Percentiles rank a stretch among this genome's conserved stretches.
phyloP scores from a whole-genome alignment of 2,113 vertebrate genomes.

The Argyrosomus japonicus region DNA sequence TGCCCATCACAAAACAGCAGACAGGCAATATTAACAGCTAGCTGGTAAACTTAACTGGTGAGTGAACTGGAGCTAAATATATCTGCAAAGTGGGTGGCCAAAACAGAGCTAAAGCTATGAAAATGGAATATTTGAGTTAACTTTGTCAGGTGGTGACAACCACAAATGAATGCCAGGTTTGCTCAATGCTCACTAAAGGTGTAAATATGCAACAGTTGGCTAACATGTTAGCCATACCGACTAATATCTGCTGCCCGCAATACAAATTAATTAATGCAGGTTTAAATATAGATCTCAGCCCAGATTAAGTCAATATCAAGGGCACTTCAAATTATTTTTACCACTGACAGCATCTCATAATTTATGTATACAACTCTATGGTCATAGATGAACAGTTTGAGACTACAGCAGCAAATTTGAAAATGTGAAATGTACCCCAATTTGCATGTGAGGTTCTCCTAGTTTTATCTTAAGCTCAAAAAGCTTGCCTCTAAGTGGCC shows the following conservation, averaged over 20 bases:
- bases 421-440: background rate
- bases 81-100: background rate
- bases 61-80: background rate
- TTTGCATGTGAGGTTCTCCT: background rate
- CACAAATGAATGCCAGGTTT: background rate
- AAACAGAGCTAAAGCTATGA: background rate
- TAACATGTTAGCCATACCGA: background rate
- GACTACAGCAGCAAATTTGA: background rate
- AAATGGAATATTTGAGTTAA: background rate
- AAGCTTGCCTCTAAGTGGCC: conserved; percentile 5
- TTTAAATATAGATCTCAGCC: background rate
- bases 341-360: background rate
- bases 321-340: background rate
- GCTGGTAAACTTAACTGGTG: background rate
- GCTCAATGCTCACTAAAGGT: background rate
- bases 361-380: too few relatives aligned
- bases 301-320: background rate
- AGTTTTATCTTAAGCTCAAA: background rate
- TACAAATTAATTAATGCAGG: background rate
- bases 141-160: background rate
- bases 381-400: conserved; percentile 9
- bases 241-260: too few relatives aligned
- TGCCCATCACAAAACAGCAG: background rate
- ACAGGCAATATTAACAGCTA: background rate
- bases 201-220: background rate